Evolutionary conservation across 2,888 invertebrate genomes (phyloP), one percentile per base, ranked within the genome.

Genomic region (Elgonia sp.): DNA sequence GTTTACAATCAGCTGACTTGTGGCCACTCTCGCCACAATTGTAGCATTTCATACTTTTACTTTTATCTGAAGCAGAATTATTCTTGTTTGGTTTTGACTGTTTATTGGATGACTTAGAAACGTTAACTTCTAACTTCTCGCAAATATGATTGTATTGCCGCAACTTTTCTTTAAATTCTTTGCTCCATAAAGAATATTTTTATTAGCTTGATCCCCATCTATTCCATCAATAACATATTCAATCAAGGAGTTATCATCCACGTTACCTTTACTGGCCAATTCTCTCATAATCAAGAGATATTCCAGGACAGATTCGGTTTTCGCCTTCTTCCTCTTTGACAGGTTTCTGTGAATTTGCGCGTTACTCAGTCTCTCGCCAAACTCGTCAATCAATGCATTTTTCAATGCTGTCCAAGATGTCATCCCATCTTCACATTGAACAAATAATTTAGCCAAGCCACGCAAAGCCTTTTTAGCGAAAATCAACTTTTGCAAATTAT

Each of bases 201-300:
- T 89, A 8, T 53, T 83, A 1, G 53, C 60, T 6, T 14, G 40
- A 3, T 88, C 84, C 9, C 86, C 84, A 7, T 70, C 63, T 12
- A 89, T 86, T 4, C 86, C 89, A n/a, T 89, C 86, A 12, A 89
- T 89, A 0, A 90, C 79, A 29, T 90, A 89, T 60, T 88, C 62
- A 0, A 87, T 85, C 0, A 89, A 77, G 0, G 80, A 84, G 8
- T 63, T 60, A 1, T 60, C 72, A 2, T 90, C 89, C 0, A 89
- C 55, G 14, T 46, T 18, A 10, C 84, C 69, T 53, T 86, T 29
- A 10, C 67, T 62, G 12, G 89, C 88, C 16, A 89, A 37, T 62
- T 89, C 87, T 16, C 67, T 89, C 89, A 90, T 89, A 10, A 63
- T 6, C 0, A 89, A 37, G 7, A 89, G 83, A 63, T 90, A 89